phyloP scores from a whole-genome alignment of 2,888 invertebrate genomes.

The Drosophila falleni region DNA sequence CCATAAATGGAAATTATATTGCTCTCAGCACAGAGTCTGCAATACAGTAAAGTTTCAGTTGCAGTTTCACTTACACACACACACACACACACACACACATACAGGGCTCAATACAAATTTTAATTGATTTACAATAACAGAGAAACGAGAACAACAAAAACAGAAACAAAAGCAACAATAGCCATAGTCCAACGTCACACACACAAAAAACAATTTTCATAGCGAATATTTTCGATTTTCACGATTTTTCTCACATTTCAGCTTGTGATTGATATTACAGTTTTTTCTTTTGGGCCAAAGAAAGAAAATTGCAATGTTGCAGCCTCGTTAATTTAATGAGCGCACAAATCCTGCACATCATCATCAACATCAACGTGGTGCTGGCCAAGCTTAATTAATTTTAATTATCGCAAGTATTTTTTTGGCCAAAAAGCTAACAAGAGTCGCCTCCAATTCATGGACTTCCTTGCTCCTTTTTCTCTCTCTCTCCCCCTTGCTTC shows the following conservation, averaged over 20 bases:
- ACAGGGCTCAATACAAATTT: conserved; percentile 60
- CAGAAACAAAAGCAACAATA: conserved; percentile 17
- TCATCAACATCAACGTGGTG: conserved; percentile 13
- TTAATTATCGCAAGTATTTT: conserved; percentile 73
- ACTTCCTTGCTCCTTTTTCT: neutral
- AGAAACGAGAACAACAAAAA: conserved; percentile 23
- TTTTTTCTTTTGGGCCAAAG: conserved; percentile 12
- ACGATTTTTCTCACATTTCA: conserved; percentile 24
- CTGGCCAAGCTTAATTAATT: conserved; percentile 80
- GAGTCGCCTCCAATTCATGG: conserved; percentile 14
- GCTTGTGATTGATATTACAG: conserved; percentile 22
- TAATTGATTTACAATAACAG: conserved; percentile 74
- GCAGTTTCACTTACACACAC: conserved; percentile 5
- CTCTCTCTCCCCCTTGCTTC: neutral
- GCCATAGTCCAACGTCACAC: conserved; percentile 8
- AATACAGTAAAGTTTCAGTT: conserved; percentile 9
- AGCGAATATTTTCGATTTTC: conserved; percentile 15
- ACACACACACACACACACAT: conserved; percentile 5
- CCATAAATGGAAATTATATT: conserved; percentile 67
- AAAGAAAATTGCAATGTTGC: conserved; percentile 49
- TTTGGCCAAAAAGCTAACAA: conserved; percentile 40
- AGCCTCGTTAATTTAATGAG: conserved; percentile 64
- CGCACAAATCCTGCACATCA: conserved; percentile 68
- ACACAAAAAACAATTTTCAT: conserved; percentile 45
- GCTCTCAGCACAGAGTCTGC: conserved; percentile 26